phyloP scores from a whole-genome alignment of 2,888 invertebrate species.

The Dysmachus trigonus region DNA sequence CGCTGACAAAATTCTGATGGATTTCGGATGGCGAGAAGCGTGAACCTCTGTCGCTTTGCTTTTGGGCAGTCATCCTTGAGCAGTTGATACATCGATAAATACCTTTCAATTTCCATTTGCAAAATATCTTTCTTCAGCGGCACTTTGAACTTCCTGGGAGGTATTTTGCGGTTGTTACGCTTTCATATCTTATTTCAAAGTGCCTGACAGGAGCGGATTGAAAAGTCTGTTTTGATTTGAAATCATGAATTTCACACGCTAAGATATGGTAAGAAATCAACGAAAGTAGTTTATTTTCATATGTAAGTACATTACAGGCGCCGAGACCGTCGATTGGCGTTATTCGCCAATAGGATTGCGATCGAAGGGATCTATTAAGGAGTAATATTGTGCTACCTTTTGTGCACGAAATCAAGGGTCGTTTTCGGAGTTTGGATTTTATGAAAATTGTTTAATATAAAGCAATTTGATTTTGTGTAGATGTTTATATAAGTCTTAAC shows the following conservation, averaged over 20 bases:
- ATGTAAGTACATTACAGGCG: background rate
- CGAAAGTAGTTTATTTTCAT: background rate
- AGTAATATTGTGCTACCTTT: too few relatives aligned
- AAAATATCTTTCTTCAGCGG: background rate
- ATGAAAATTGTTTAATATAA: too few relatives aligned
- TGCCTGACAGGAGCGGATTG: background rate
- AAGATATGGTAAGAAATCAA: background rate
- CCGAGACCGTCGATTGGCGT: too few relatives aligned
- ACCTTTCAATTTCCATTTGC: background rate
- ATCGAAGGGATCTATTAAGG: too few relatives aligned
- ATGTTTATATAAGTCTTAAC: too few relatives aligned
- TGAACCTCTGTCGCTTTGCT: background rate
- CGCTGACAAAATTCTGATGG: background rate
- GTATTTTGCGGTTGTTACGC: background rate
- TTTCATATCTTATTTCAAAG: background rate
- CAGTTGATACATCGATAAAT: background rate
- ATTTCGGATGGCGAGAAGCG: background rate
- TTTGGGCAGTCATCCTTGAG: background rate
- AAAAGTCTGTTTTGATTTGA: background rate
- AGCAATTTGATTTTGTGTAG: too few relatives aligned
- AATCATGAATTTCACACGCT: background rate
- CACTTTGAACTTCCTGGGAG: background rate
- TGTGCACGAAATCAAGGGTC: too few relatives aligned
- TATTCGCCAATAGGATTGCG: too few relatives aligned
- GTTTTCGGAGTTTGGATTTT: too few relatives aligned